phyloP scores from a whole-genome alignment of 2,888 invertebrate genomes.

The Drosophila sordidapex region DNA sequence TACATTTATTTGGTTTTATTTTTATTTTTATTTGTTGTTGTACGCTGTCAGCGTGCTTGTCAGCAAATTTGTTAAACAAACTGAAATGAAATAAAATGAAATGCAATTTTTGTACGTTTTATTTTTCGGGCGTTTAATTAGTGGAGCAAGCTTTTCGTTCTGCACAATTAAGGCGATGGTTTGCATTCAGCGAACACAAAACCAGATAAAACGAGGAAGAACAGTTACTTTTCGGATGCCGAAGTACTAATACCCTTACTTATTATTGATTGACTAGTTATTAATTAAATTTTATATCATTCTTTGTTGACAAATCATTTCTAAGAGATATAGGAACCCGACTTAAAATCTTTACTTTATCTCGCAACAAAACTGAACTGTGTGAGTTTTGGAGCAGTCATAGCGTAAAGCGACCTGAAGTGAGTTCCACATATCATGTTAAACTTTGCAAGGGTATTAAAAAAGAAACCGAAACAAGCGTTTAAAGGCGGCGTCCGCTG shows the following conservation, averaged over 20 bases:
- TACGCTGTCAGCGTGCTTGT: conserved; percentile 73
- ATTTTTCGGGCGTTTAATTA: conserved; percentile 65
- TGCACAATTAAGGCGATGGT: conserved; percentile 75
- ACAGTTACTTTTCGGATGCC: neutral
- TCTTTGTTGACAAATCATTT: neutral
- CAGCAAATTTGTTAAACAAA: conserved; percentile 78
- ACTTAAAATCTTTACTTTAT: neutral
- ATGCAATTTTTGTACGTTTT: conserved; percentile 40
- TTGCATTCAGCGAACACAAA: conserved; percentile 60
- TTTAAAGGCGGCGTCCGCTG: conserved; percentile 65
- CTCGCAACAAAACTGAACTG: neutral
- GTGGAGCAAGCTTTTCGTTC: conserved; percentile 69
- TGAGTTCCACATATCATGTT: conserved; percentile 11
- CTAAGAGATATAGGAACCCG: neutral
- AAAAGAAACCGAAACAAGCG: conserved; percentile 49
- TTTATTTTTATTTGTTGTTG: conserved; percentile 33
- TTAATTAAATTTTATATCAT: neutral
- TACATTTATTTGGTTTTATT: conserved; percentile 5
- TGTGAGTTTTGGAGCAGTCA: neutral
- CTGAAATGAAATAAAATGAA: conserved; percentile 69
- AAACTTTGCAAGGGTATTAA: conserved; percentile 32
- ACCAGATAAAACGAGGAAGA: conserved; percentile 21
- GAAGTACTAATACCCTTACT: conserved; percentile 25
- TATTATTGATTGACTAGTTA: neutral
- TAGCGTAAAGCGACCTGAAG: neutral